Evolutionary conservation across 2,888 invertebrate genomes (phyloP), one percentile per base, ranked within the genome.

Genomic region (Stegophylla sp.): DNA sequence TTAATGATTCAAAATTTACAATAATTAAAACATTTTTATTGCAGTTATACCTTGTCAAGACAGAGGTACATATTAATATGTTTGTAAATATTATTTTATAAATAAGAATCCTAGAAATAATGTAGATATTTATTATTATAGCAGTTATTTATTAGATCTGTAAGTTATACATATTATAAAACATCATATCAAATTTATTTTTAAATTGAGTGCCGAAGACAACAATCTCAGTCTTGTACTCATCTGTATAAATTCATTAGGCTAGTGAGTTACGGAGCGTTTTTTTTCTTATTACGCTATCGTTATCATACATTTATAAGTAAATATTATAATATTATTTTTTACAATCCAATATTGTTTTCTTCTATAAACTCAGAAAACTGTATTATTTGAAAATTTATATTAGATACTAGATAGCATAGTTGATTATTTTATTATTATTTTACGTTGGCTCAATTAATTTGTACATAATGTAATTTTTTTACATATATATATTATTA

Each of bases 371-470:
- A 53, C 34, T 34, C 41, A 4, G 41, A 53, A 17, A n/a, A 64
- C 51, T 61, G 3, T 74, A 63, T 63, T 51, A 51, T 74, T 74
- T 74, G 48, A 41, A 75, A 61, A 75, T 5, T n/a, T 13, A 26
- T 64, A 41, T 75, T 75, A 56, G 53, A 26, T 64, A 41, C 64
- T 75, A 56, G 53, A 12, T 63, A 66, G 63, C 4, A 17, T 69
- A 56, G 45, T 59, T 59, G 61, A 61, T 43, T 71, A 59, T 61
- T 69, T 67, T 66, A 63, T 63, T 66, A 76, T 77, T 77, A 77
- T 67, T 77, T 77, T 76, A 76, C 26, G 77, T 79, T 79, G 79
- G 79, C 79, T 79, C 79, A 79, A 79, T 79, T 79, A 79, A 71
- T 71, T 51, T 79, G 67, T 79, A 79, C 17, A 79, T 61, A 79